phyloP scores from a whole-genome alignment of 1,140 invertebrate genomes.

The Eciton burchellii region DNA sequence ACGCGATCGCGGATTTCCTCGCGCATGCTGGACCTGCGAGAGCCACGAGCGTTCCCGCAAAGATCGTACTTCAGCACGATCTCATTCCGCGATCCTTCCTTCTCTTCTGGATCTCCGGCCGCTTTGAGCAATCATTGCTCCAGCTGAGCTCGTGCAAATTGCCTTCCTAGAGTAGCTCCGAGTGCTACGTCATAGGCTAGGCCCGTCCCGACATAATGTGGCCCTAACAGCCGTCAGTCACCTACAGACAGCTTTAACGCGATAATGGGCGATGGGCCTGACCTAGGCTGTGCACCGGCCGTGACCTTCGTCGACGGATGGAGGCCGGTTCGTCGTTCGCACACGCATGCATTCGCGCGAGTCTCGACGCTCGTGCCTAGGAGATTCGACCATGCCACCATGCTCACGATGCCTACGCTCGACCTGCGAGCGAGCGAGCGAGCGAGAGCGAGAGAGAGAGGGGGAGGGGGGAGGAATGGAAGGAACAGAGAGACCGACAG shows the following conservation, averaged over 20 bases:
- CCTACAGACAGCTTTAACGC: constrained; percentile 76
- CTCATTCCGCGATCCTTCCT: neutral
- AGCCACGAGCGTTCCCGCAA: too few relatives aligned
- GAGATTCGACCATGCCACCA: constrained; percentile 29
- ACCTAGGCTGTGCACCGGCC: constrained; percentile 82
- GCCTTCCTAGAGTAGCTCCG: constrained; percentile 42
- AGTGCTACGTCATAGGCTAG: constrained; percentile 53
- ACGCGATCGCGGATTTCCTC: neutral
- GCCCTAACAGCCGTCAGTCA: constrained; percentile 75
- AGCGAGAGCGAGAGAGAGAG: too few relatives aligned
- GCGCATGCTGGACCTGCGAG: neutral
- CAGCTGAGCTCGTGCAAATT: constrained; percentile 58
- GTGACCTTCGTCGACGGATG: constrained; percentile 82
- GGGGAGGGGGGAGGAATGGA: too few relatives aligned
- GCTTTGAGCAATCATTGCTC: constrained; percentile 50
- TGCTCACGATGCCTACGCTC: constrained; percentile 22
- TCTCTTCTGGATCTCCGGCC: constrained; percentile 37
- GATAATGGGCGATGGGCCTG: constrained; percentile 83
- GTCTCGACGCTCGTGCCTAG: constrained; percentile 37
- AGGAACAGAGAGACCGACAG: too few relatives aligned
- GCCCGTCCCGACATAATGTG: constrained; percentile 56
- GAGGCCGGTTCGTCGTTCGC: constrained; percentile 74
- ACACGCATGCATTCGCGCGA: constrained; percentile 42
- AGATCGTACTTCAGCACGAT: neutral
- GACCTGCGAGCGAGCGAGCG: constrained; percentile 2